Percentiles rank a stretch among this genome's conserved stretches.
These are phyloP conservation scores for Antheraea pernyi DNA, from an alignment of 1,140 invertebrate species.

Conservation along the genomic window DNA sequence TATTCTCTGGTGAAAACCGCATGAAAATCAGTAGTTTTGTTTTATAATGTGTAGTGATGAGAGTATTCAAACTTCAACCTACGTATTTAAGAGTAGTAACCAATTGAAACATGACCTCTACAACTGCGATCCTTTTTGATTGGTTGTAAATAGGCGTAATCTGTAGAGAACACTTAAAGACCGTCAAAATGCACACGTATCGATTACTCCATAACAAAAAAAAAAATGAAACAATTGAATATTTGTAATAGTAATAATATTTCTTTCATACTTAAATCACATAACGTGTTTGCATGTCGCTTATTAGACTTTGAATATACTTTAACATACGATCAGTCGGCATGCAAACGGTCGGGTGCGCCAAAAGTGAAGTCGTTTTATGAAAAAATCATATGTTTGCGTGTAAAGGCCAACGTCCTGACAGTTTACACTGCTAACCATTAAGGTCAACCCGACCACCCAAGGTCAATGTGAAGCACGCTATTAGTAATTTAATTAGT, in stretches of 20 bases:
- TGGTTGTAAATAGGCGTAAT: too few relatives aligned
- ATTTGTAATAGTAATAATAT: not conserved
- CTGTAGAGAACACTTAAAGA: too few relatives aligned
- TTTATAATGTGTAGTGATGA: too few relatives aligned
- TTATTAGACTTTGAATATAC: not conserved
- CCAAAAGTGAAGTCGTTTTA: not conserved
- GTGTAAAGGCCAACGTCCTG: slow-evolving; percentile 7
- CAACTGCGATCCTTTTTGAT: too few relatives aligned
- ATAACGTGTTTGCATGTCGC: not conserved
- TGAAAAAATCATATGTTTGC: not conserved
- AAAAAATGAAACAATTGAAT: not conserved
- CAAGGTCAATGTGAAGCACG: slow-evolving; percentile 41
- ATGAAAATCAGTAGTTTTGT: too few relatives aligned
- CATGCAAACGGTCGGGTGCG: not conserved
- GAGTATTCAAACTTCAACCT: too few relatives aligned
- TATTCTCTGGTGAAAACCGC: too few relatives aligned
- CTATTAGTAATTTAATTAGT: slow-evolving; percentile 45
- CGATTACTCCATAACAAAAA: not conserved
- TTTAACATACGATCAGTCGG: not conserved
- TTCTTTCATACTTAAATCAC: not conserved
- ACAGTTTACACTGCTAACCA: slow-evolving; percentile 13
- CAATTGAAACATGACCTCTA: too few relatives aligned
- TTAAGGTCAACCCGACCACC: slow-evolving; percentile 32
- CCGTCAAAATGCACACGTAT: too few relatives aligned
- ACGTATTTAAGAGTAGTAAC: too few relatives aligned